Evolutionary conservation across 2,113 vertebrate species (phyloP), one percentile per base, ranked within the genome.

Genomic region (Speoplatyrhinus poulsoni): DNA sequence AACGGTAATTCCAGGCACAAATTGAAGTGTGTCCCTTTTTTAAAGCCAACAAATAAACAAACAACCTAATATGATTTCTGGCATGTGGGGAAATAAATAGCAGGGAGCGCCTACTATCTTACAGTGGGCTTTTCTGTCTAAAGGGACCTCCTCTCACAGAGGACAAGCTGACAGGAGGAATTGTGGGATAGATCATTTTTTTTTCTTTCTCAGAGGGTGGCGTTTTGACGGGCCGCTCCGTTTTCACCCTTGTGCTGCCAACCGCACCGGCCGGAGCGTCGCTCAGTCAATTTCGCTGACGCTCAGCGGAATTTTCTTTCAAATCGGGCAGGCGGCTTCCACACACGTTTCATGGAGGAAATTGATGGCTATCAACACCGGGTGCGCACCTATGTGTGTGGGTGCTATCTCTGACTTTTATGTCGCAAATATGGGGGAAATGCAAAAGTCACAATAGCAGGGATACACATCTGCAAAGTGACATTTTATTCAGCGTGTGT

Each of bases 231-330:
- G 81, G 85, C 83, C 93, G 92, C 94, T 93, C 92, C 91, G 91
- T 93, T 92, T 90, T 91, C 89, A 6, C 91, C 92, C 92, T 91
- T 90, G 69, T 56, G 75, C 92, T 82, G 88, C 92, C 85, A 93
- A 12, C 93, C 92, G 92, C 86, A 81, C 92, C 91, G 92, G 94
- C 94, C 92, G 73, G 89, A 26, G 73, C 72, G 79, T 92, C 92
- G 93, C 93, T 88, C 89, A 92, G 90, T 87, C 82, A 76, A 65
- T 83, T 84, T 65, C 85, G 78, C 84, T 82, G 87, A 89, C 7
- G 82, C 87, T 85, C 85, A 86, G 87, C 84, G 86, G 46, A 77
- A 79, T 62, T 62, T 58, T 15, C 33, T 41, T 41, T 13, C n/a
- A 62, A 62, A 60, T 84, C 73, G 77, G 86, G 80, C 74, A 52